A percentile compares a stretch with the other conserved stretches of the same genome.
Evolutionary conservation across 2,888 invertebrate genomes (phyloP).

Genomic region (Exocentrus adspersus): DNA sequence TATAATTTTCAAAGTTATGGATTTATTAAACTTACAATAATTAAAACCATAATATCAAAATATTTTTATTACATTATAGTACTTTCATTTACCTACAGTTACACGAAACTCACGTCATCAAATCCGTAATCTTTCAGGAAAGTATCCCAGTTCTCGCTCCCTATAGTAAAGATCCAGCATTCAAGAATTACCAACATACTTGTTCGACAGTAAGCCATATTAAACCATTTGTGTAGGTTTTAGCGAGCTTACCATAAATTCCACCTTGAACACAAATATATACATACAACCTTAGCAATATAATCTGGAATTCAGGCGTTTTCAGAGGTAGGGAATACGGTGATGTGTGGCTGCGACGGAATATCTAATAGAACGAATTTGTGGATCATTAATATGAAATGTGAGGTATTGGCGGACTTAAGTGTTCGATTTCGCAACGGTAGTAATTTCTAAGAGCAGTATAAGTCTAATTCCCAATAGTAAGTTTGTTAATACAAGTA

Average conservation of each 20-base stretch:
- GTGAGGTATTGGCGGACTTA: background rate
- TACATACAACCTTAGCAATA: slow-evolving; percentile 20
- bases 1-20: too few species aligned
- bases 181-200: slow-evolving; percentile 14
- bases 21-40: too few species aligned
- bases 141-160: background rate
- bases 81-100: too few species aligned
- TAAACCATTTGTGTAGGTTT: slow-evolving; percentile 21
- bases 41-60: too few species aligned
- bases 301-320: slow-evolving; percentile 15
- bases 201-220: slow-evolving; percentile 19
- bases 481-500: too few species aligned
- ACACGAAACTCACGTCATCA: background rate
- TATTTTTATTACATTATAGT: too few species aligned
- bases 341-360: background rate
- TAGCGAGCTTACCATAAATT: slow-evolving; percentile 23
- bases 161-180: slow-evolving; percentile 14
- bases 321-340: background rate
- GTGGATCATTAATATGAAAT: slow-evolving; percentile 13
- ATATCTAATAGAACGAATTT: background rate
- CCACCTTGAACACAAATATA: slow-evolving; percentile 19
- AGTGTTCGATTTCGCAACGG: background rate
- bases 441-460: too few species aligned
- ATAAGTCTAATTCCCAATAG: too few species aligned
- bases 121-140: background rate